phyloP scores from a whole-genome alignment of 1,140 invertebrate genomes.

The Grapholita molesta region DNA sequence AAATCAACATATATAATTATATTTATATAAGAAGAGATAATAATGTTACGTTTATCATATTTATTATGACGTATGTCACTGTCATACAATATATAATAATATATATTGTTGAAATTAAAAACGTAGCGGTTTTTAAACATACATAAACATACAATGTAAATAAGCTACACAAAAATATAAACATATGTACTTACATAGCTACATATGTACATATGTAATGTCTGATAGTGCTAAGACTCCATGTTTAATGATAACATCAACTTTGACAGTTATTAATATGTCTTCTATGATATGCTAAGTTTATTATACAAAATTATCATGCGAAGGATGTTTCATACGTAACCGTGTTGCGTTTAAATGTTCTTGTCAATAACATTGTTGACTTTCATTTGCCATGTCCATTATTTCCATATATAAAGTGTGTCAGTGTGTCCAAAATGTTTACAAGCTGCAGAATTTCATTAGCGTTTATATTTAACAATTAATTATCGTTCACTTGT shows the following conservation, averaged over 20 bases:
- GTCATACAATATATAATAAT: no score
- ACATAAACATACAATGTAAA: no score
- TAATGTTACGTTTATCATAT: no score
- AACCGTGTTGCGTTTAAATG: background rate
- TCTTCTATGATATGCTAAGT: background rate
- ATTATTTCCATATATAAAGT: background rate
- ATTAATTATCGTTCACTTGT: background rate
- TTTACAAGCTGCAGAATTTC: background rate
- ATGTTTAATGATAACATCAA: background rate
- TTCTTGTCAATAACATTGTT: background rate
- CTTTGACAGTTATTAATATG: conserved; percentile 13
- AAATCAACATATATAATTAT: no score
- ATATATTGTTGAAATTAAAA: no score
- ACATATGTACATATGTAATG: background rate
- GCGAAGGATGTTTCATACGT: background rate
- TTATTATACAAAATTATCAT: background rate
- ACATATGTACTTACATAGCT: background rate
- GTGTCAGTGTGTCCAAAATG: background rate
- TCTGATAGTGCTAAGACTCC: background rate
- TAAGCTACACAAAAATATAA: background rate
- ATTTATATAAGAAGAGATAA: no score
- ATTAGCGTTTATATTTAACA: background rate
- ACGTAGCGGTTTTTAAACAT: no score
- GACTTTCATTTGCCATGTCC: background rate
- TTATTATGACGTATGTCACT: no score